These are phyloP conservation scores for Actinia equina DNA, from an alignment of 64 coral and sea anemone genomes.

Conservation along the genomic window DNA sequence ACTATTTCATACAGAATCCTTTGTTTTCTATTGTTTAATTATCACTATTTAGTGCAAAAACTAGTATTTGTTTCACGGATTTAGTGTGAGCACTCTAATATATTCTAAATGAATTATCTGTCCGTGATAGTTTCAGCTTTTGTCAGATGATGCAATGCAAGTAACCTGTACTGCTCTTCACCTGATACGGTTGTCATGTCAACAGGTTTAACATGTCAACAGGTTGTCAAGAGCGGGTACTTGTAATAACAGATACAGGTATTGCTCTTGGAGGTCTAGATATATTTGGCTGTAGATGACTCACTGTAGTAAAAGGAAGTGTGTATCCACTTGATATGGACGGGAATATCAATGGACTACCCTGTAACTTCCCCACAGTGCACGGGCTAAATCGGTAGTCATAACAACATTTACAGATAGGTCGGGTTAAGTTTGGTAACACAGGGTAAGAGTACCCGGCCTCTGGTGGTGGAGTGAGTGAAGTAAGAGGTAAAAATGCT, in stretches of 20 bases:
- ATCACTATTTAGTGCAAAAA: no score
- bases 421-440: background rate
- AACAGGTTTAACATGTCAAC: background rate
- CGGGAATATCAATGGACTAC: conserved; percentile 11
- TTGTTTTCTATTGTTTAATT: no score
- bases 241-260: conserved; percentile 31
- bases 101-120: no score
- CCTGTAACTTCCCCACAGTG: background rate
- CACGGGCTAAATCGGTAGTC: background rate
- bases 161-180: background rate
- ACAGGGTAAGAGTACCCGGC: background rate
- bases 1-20: no score
- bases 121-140: background rate
- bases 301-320: background rate
- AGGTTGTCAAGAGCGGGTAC: background rate
- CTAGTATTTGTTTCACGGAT: no score
- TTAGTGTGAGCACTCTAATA: no score
- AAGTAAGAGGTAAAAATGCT: conserved; percentile 2
- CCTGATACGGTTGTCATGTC: background rate
- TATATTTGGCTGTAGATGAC: background rate
- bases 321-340: background rate
- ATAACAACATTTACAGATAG: conserved; percentile 13
- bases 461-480: conserved; percentile 26
- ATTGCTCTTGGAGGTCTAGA: background rate
- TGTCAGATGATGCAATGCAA: background rate